These are phyloP conservation scores for Drosophila yooni DNA, from an alignment of 2,888 invertebrate genomes.

Conservation along the genomic window DNA sequence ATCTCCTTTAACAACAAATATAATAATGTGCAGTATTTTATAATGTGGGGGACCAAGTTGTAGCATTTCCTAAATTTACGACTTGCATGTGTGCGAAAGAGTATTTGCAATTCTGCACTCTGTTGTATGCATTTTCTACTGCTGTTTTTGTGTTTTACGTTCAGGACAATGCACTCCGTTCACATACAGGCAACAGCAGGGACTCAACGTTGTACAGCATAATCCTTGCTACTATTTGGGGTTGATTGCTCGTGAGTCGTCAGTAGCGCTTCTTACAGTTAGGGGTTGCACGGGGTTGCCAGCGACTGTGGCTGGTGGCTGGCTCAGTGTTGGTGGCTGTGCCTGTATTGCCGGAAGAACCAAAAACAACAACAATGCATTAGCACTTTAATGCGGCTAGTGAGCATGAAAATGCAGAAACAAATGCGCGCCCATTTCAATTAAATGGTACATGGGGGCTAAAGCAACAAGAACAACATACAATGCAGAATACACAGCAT, in stretches of 20 bases:
- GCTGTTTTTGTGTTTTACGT: constrained; percentile 26
- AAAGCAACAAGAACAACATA: constrained; percentile 40
- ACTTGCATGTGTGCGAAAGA: not conserved
- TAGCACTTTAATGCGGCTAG: constrained; percentile 81
- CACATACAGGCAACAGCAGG: constrained; percentile 27
- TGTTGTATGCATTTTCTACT: not conserved
- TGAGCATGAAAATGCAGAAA: constrained; percentile 78
- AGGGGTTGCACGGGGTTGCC: constrained; percentile 62
- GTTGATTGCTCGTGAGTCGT: constrained; percentile 74
- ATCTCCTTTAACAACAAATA: not conserved
- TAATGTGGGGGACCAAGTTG: not conserved
- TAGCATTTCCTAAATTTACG: not conserved
- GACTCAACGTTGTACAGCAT: constrained; percentile 47
- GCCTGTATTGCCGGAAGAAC: constrained; percentile 36
- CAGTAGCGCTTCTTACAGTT: constrained; percentile 39
- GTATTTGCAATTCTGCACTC: constrained; percentile 12
- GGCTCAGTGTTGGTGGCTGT: constrained; percentile 13
- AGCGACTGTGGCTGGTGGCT: constrained; percentile 15
- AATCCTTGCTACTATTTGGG: constrained; percentile 77
- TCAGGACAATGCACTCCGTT: constrained; percentile 74
- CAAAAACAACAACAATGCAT: constrained; percentile 83
- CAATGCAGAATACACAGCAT: constrained; percentile 38
- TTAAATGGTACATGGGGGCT: constrained; percentile 73
- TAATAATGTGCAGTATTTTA: not conserved
- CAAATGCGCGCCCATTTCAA: constrained; percentile 79